Evolutionary conservation across 2,113 vertebrate species (phyloP).

Genomic region (Seriola rivoliana): DNA sequence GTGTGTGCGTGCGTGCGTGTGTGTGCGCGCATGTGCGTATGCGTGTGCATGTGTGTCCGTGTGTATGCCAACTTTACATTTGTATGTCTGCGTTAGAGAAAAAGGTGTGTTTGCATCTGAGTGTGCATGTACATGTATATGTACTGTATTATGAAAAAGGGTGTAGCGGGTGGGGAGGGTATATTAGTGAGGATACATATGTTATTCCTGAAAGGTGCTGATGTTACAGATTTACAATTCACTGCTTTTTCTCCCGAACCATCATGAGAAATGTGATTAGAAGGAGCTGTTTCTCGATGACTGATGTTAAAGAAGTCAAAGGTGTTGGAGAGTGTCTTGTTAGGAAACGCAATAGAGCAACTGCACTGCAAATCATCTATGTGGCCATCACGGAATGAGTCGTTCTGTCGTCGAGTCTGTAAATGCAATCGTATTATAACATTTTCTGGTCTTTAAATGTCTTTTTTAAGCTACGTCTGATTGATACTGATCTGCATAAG

Average conservation of each 20-base stretch:
- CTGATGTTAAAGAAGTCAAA: neutral
- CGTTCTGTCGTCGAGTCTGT: conserved; percentile 61
- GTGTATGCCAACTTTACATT: conserved; percentile 33
- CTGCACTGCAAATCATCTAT: conserved; percentile 66
- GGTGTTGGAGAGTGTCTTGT: conserved; percentile 32
- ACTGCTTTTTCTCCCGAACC: conserved; percentile 20
- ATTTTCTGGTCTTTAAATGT: conserved; percentile 67
- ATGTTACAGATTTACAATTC: conserved; percentile 72
- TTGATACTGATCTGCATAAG: conserved; percentile 62
- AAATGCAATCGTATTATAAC: conserved; percentile 67
- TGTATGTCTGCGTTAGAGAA: conserved; percentile 22
- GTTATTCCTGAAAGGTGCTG: conserved; percentile 78
- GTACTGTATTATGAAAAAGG: conserved; percentile 52
- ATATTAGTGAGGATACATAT: conserved; percentile 47
- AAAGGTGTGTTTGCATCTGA: conserved; percentile 7
- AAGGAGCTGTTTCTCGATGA: conserved; percentile 29
- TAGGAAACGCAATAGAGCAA: conserved; percentile 64
- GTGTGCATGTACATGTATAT: conserved; percentile 42
- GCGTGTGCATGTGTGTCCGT: conserved; percentile 28
- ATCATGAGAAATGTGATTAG: conserved; percentile 40
- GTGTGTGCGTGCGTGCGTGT: conserved; percentile 32
- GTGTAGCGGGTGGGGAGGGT: neutral
- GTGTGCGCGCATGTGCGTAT: conserved; percentile 42
- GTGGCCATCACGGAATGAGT: conserved; percentile 39
- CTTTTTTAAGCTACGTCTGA: conserved; percentile 54